Evolutionary conservation across 2,797 vertebrate genomes (phyloP).

Genomic region (Stomatorhinus walkeri): DNA sequence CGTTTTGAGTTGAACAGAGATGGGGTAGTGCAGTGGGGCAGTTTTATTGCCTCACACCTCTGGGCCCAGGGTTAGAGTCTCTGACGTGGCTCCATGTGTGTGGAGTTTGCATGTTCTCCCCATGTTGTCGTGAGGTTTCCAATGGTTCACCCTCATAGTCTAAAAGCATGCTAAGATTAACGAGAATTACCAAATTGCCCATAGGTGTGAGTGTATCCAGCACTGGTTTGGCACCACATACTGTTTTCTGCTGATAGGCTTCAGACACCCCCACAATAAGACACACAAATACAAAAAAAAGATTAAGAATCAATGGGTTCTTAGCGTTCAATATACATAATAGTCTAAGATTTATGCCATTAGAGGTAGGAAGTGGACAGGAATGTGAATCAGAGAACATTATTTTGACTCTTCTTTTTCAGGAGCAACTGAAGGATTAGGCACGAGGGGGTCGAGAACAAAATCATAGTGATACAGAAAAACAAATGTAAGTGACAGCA

Average conservation of each 20-base stretch:
- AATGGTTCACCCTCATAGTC: not conserved
- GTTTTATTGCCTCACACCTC: not conserved
- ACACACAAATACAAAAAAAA: not conserved
- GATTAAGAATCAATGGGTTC: not conserved
- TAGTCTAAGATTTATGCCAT: not conserved
- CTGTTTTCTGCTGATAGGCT: not conserved
- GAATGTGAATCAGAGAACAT: not conserved
- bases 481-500: not conserved
- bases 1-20: not conserved
- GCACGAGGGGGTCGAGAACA: not conserved
- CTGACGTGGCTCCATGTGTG: not conserved
- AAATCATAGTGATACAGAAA: not conserved
- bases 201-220: not conserved
- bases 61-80: not conserved
- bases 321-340: not conserved
- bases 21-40: not conserved
- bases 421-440: not conserved
- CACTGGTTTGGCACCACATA: not conserved
- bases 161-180: not conserved
- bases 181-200: not conserved
- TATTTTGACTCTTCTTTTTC: not conserved
- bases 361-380: not conserved
- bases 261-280: not conserved
- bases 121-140: not conserved
- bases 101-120: not conserved